Conservation (phyloP, 2,888 invertebrate species). For the Leptopilina drosophilae region DNA sequence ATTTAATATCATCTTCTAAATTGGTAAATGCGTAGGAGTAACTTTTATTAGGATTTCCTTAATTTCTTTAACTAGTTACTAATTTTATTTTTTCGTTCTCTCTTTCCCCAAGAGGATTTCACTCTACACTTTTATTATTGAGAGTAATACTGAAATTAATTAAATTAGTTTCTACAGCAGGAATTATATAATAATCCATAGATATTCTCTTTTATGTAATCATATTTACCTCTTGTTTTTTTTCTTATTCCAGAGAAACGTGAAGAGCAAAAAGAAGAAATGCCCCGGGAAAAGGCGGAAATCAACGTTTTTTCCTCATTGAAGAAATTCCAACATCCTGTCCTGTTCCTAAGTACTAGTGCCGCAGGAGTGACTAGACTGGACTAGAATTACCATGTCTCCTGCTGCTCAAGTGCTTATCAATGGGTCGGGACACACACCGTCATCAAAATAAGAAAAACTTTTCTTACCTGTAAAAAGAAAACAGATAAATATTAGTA, state of each 20-base stretch:
- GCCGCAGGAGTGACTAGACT: slow-evolving; percentile 89
- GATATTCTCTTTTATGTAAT: too few relatives aligned
- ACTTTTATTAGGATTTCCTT: slow-evolving; percentile 70
- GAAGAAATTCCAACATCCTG: slow-evolving; percentile 72
- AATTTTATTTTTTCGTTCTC: slow-evolving; percentile 47
- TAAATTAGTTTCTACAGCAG: too few relatives aligned
- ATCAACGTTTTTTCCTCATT: background rate
- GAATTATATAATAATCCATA: too few relatives aligned
- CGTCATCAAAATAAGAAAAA: slow-evolving; percentile 45
- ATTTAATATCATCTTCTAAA: slow-evolving; percentile 67
- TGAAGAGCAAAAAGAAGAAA: background rate
- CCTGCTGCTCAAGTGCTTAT: slow-evolving; percentile 96
- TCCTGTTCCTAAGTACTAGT: slow-evolving; percentile 95
- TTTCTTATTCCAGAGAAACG: background rate
- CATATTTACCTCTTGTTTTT: background rate
- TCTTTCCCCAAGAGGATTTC: background rate
- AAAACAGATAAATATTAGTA: too few relatives aligned
- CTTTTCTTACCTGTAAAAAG: background rate
- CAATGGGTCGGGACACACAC: slow-evolving; percentile 81
- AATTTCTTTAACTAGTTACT: slow-evolving; percentile 64
- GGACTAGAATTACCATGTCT: slow-evolving; percentile 79
- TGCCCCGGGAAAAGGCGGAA: background rate
- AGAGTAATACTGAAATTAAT: background rate
- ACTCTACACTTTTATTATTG: background rate
- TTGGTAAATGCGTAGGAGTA: slow-evolving; percentile 59